Conservation (phyloP, 2,113 vertebrate species). For the Rallus limicola region DNA sequence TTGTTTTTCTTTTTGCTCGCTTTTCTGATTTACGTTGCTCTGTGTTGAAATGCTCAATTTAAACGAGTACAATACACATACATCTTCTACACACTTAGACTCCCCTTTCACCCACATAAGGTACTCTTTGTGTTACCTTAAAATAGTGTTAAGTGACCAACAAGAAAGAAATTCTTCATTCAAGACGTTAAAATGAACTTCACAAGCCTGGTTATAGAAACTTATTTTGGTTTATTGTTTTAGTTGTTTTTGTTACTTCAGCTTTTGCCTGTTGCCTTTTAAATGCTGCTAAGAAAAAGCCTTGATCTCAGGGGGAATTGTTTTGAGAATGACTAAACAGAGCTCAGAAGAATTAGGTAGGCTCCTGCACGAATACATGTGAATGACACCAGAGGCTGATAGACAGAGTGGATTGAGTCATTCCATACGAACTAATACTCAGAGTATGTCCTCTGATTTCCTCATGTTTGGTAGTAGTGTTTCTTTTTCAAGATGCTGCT, state of each 20-base stretch:
- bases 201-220: background rate
- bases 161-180: background rate
- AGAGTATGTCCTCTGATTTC: background rate
- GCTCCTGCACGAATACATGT: background rate
- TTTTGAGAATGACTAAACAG: background rate
- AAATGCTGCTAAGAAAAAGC: background rate
- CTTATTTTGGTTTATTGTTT: background rate
- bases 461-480: background rate
- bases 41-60: background rate
- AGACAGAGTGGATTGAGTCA: background rate
- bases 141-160: background rate
- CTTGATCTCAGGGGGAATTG: background rate
- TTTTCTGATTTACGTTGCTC: background rate
- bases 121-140: background rate
- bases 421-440: background rate
- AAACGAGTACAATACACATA: background rate
- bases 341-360: background rate
- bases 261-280: background rate
- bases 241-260: background rate
- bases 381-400: background rate
- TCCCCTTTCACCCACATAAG: background rate
- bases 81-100: background rate
- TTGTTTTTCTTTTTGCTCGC: background rate
- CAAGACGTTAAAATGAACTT: background rate
- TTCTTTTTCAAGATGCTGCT: background rate